phyloP scores from a whole-genome alignment of 2,797 vertebrate species.

The Phoxinus dragarum region DNA sequence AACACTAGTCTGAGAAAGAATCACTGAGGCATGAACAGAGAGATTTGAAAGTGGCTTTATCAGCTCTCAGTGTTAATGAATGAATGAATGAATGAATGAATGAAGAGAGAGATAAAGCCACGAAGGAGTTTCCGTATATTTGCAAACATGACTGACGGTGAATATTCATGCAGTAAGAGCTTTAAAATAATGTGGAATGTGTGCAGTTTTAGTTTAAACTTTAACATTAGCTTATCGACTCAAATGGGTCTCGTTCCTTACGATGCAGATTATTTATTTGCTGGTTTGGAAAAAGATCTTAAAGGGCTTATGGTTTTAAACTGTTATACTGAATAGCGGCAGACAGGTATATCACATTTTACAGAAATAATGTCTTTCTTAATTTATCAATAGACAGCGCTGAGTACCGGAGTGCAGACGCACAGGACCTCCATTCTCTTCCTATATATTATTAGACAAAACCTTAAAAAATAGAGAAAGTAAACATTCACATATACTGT shows the following conservation, averaged over 20 bases:
- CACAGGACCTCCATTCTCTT: not conserved
- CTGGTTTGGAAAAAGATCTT: not conserved
- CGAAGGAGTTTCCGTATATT: not conserved
- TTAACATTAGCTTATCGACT: not conserved
- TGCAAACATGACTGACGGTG: not conserved
- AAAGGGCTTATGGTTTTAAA: not conserved
- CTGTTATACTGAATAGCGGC: not conserved
- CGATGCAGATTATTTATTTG: not conserved
- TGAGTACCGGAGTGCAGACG: not conserved
- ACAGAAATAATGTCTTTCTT: not conserved
- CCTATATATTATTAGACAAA: not conserved
- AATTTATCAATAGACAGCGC: not conserved
- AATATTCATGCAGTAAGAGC: slow-evolving; percentile 9
- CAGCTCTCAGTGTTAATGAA: slow-evolving; percentile 27
- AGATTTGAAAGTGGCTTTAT: slow-evolving; percentile 28
- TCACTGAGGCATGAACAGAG: slow-evolving; percentile 20
- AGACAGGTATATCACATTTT: not conserved
- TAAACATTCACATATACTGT: not conserved
- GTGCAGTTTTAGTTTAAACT: slow-evolving; percentile 18
- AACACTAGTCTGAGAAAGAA: not conserved
- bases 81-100: slow-evolving; percentile 33
- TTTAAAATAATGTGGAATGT: slow-evolving; percentile 22
- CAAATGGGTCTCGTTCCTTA: not conserved
- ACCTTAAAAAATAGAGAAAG: not conserved
- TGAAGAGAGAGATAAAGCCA: slow-evolving; percentile 38